Base-by-base conservation (phyloP, 30 jellyfish, hydroid and myxozoan genomes). In the Chrysaora quinquecirrha region DNA sequence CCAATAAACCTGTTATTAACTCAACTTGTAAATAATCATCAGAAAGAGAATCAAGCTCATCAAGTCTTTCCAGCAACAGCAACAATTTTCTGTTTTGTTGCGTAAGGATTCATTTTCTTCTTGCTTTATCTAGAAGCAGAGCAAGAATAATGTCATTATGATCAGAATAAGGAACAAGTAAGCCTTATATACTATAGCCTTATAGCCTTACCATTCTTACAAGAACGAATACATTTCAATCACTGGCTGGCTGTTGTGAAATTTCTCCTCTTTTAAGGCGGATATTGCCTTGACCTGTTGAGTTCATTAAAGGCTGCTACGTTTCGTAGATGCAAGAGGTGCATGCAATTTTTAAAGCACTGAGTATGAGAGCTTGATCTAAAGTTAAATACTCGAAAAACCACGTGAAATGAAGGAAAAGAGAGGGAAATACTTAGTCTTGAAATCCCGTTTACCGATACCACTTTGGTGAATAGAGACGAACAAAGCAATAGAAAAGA, bases 91-190 rank as follows among this genome's bases (percentile, higher is more conserved):
- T n/a, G n/a, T n/a, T n/a, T n/a, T n/a, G n/a, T n/a, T n/a, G n/a
- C n/a, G n/a, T n/a, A n/a, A n/a, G n/a, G 72, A 22, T 56, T 83
- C 96, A 58, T 93, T 93, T 66, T 93, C 98, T 33, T 54, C 83
- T 56, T 93, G 98, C 73, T 93, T 93, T 54, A 86, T 64, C 98
- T 91, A 74, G 28, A 48, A 14, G 12, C 54, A 38, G 14, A 38
- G 54, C 54, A 38, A 38, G 54, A 38, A 38, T n/a, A 43, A 43
- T 16, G 58, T 6, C 12, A 43, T 6, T 6, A 43, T 43, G 12
- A 43, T 16, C 58, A 43, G 16, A 9, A 43, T 43, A 43, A 43
- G 58, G 9, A 43, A 6, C 58, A 43, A 43, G n/a, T 43, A 6
- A 6, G 58, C 16, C 58, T 9, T 43, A 6, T 43, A 16, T 43